Percentiles rank a stretch among this genome's conserved stretches.
phyloP scores from a whole-genome alignment of 2,797 vertebrate species.

The Acrocephalus scirpaceus region DNA sequence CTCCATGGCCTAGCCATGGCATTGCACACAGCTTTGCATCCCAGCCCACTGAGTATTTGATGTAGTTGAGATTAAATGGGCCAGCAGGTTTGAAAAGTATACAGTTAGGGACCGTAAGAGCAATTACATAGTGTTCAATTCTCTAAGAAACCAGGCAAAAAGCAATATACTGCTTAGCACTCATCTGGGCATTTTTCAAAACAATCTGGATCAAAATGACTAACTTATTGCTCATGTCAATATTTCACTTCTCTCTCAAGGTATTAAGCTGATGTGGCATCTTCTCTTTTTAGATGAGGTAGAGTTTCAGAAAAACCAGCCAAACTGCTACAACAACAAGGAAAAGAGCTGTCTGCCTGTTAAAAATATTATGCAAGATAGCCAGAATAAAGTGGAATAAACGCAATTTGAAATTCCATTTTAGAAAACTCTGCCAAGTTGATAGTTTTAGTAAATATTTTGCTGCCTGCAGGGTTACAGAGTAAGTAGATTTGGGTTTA shows the following conservation, averaged over 20 bases:
- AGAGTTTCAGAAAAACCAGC: not conserved
- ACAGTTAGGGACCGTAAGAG: fast-evolving
- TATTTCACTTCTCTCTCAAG: not conserved
- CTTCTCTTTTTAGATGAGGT: not conserved
- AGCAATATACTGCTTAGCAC: not conserved
- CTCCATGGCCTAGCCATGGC: not conserved
- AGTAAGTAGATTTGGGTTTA: not conserved
- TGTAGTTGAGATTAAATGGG: not conserved
- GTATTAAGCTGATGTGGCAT: not conserved
- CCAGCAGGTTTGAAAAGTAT: not conserved
- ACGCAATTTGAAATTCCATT: not conserved
- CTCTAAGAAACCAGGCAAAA: not conserved
- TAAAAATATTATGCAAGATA: not conserved
- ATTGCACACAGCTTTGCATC: not conserved
- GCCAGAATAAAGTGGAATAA: not conserved
- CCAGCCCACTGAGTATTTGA: not conserved
- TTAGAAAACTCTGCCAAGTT: not conserved
- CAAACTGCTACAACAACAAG: not conserved
- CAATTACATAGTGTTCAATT: not conserved
- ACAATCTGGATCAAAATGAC: not conserved
- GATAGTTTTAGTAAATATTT: not conserved
- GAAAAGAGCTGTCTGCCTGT: not conserved
- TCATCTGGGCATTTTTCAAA: not conserved
- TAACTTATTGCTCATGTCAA: not conserved
- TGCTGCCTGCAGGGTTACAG: not conserved